Evolutionary conservation across 2,797 vertebrate species (phyloP).

Genomic region (Eupleurogrammus muticus): DNA sequence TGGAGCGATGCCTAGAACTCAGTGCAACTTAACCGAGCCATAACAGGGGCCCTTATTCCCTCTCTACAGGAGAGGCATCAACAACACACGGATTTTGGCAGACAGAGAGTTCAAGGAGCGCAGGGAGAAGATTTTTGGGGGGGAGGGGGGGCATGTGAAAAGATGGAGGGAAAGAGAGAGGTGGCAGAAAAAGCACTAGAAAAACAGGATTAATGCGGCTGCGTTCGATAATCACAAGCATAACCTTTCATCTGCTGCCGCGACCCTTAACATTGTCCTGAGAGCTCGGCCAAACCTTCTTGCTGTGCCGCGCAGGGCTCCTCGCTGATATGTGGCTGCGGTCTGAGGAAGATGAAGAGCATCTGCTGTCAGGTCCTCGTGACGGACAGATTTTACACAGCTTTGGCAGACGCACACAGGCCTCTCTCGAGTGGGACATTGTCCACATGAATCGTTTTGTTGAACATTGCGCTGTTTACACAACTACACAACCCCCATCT

Average conservation of each 20-base stretch:
- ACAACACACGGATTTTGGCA: slow-evolving; percentile 72
- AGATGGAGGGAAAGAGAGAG: slow-evolving; percentile 9
- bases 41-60: slow-evolving; percentile 72
- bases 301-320: slow-evolving; percentile 30
- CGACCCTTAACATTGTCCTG: slow-evolving; percentile 9
- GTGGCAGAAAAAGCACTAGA: neutral
- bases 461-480: slow-evolving; percentile 38
- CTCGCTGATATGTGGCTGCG: slow-evolving; percentile 28
- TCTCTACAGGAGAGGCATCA: slow-evolving; percentile 74
- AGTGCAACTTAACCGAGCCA: slow-evolving; percentile 67
- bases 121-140: too few species aligned
- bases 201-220: slow-evolving; percentile 25
- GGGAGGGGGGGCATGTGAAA: slow-evolving; percentile 53
- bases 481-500: slow-evolving; percentile 40
- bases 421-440: slow-evolving; percentile 44
- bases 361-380: slow-evolving; percentile 29
- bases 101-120: slow-evolving; percentile 62
- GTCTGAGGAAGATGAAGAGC: slow-evolving; percentile 40
- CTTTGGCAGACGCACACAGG: slow-evolving; percentile 43
- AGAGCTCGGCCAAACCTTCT: slow-evolving; percentile 34
- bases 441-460: slow-evolving; percentile 38
- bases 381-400: slow-evolving; percentile 28
- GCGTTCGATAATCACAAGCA: slow-evolving; percentile 28
- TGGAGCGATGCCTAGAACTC: slow-evolving; percentile 74
- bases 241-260: slow-evolving; percentile 43